A percentile compares a stretch with the other conserved stretches of the same genome.
Conservation (phyloP, 2,888 invertebrate genomes). For the Tipula helvola region DNA sequence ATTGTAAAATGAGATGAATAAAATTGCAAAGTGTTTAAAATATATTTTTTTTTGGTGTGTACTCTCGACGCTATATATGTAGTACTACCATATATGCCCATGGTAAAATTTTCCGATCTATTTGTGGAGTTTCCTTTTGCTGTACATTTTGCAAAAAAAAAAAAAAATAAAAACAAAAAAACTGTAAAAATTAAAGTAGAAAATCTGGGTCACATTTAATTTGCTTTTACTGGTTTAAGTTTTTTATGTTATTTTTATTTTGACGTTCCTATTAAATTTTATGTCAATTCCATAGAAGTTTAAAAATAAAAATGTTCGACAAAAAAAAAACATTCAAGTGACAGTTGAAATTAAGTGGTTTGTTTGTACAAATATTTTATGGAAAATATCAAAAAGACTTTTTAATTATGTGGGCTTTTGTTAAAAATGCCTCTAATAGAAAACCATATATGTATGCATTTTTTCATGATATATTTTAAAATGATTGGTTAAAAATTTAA, state of each 20-base stretch:
- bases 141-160: background rate
- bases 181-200: background rate
- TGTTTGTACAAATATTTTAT: background rate
- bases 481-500: too few relatives aligned
- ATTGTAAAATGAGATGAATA: too few relatives aligned
- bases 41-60: background rate
- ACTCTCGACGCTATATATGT: background rate
- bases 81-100: too few relatives aligned
- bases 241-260: background rate
- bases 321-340: background rate
- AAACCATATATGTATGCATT: too few relatives aligned
- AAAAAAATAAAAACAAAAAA: too few relatives aligned
- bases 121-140: background rate
- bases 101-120: background rate
- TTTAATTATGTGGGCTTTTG: background rate
- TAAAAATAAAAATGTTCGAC: background rate
- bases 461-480: too few relatives aligned
- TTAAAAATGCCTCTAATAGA: too few relatives aligned
- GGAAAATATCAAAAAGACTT: background rate
- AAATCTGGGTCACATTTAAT: background rate
- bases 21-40: background rate
- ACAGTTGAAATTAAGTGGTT: background rate
- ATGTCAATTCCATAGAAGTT: background rate
- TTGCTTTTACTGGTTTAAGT: background rate
- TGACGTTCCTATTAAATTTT: background rate